Evolutionary conservation across 2,888 invertebrate genomes (phyloP).

Genomic region (Noctuana brunneofusca): DNA sequence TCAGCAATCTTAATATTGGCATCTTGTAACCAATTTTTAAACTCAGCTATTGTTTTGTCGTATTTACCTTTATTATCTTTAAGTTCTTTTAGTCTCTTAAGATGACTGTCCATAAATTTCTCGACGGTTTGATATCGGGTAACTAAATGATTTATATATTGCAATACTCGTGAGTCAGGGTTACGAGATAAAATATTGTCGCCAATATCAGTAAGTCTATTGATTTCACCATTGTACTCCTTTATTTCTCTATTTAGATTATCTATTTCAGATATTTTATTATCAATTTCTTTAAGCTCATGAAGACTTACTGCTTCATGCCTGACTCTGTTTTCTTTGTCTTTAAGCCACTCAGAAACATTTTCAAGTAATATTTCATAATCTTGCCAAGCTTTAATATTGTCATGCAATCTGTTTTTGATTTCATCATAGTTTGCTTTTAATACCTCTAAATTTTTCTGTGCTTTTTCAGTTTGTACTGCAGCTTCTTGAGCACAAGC

Average conservation of each 20-base stretch:
- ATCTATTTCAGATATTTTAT: slow-evolving; percentile 86
- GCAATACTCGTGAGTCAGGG: slow-evolving; percentile 92
- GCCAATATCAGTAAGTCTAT: slow-evolving; percentile 86
- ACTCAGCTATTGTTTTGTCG: slow-evolving; percentile 84
- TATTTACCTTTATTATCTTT: slow-evolving; percentile 88
- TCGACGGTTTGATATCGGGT: slow-evolving; percentile 89
- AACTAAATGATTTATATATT: slow-evolving; percentile 90
- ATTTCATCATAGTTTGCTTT: slow-evolving; percentile 87
- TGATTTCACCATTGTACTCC: slow-evolving; percentile 85
- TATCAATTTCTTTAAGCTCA: slow-evolving; percentile 85
- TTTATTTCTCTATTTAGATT: slow-evolving; percentile 85
- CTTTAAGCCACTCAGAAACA: slow-evolving; percentile 89
- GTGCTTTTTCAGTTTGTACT: slow-evolving; percentile 86
- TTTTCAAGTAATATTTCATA: slow-evolving; percentile 91
- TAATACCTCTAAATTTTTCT: slow-evolving; percentile 87
- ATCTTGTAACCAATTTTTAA: slow-evolving; percentile 90
- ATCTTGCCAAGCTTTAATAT: slow-evolving; percentile 89
- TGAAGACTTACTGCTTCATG: slow-evolving; percentile 88
- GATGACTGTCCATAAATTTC: slow-evolving; percentile 87
- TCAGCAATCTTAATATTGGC: slow-evolving; percentile 89
- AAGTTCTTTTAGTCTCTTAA: slow-evolving; percentile 88
- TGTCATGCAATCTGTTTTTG: slow-evolving; percentile 85
- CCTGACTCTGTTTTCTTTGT: slow-evolving; percentile 89
- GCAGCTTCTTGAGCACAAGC: slow-evolving; percentile 86
- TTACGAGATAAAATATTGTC: slow-evolving; percentile 88